Percentiles rank a stretch among this genome's conserved stretches.
Evolutionary conservation across 2,113 vertebrate species (phyloP).

Genomic region (Perccottus glenii): DNA sequence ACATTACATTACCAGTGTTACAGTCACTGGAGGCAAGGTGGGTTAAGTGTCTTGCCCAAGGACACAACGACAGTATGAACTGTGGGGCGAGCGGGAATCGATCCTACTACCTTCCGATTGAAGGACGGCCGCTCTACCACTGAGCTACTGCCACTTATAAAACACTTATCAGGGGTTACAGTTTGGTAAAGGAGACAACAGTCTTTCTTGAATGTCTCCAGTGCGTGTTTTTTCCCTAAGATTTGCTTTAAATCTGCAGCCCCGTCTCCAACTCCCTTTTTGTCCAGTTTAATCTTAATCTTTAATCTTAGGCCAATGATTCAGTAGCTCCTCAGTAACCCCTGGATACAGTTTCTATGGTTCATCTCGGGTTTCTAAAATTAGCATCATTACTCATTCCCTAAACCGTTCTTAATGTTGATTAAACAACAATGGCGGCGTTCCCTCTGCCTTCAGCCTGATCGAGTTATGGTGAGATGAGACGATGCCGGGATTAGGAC

Average conservation of each 20-base stretch:
- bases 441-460: slow-evolving; percentile 21
- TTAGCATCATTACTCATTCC: slow-evolving; percentile 47
- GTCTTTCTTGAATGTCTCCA: too few relatives aligned
- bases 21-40: too few relatives aligned
- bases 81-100: too few relatives aligned
- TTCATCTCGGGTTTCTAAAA: slow-evolving; percentile 45
- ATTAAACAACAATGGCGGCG: slow-evolving; percentile 33
- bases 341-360: slow-evolving; percentile 16
- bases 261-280: slow-evolving; percentile 25
- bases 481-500: slow-evolving; percentile 39
- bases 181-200: too few relatives aligned
- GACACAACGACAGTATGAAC: too few relatives aligned
- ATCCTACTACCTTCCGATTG: too few relatives aligned
- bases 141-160: too few relatives aligned
- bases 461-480: slow-evolving; percentile 37
- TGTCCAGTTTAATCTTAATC: slow-evolving; percentile 53
- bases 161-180: too few relatives aligned
- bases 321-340: slow-evolving; percentile 29
- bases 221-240: neutral
- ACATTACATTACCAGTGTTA: too few relatives aligned
- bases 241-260: slow-evolving; percentile 18
- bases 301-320: slow-evolving; percentile 46
- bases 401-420: slow-evolving; percentile 37
- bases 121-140: too few relatives aligned
- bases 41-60: too few relatives aligned